Conservation (phyloP, 2,113 vertebrate genomes). For the Felis chaus region DNA sequence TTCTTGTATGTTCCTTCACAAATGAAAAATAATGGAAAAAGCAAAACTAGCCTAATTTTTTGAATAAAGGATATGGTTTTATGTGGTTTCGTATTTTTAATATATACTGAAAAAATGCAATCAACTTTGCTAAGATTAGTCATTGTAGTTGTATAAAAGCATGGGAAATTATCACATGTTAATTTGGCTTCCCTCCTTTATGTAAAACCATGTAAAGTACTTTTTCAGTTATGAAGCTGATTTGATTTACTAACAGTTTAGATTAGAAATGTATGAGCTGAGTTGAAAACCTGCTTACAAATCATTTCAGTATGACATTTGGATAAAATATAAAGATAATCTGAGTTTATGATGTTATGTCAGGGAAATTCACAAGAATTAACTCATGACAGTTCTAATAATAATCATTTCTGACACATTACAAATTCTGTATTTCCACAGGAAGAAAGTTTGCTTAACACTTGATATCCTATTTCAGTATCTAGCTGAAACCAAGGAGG, state of each 20-base stretch:
- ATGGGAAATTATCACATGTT: conserved; percentile 51
- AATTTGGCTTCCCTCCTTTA: conserved; percentile 62
- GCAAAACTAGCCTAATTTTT: conserved; percentile 27
- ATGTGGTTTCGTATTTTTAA: not conserved
- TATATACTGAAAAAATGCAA: conserved; percentile 2
- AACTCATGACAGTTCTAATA: not conserved
- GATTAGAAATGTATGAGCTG: conserved; percentile 46
- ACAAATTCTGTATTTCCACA: conserved; percentile 25
- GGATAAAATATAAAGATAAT: conserved; percentile 53
- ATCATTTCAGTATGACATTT: conserved; percentile 53
- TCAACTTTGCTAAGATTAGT: conserved; percentile 33
- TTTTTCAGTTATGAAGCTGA: conserved; percentile 54
- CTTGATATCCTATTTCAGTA: not conserved
- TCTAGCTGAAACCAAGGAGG: not conserved
- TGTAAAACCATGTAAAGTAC: conserved; percentile 56
- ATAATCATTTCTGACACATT: conserved; percentile 51
- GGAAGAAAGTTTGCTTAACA: not conserved
- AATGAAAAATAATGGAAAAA: not conserved
- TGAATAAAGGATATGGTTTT: not conserved
- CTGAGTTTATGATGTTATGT: conserved; percentile 40
- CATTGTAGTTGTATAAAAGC: conserved; percentile 44
- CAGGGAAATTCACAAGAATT: conserved; percentile 53
- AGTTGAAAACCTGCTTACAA: conserved; percentile 54
- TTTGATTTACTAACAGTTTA: conserved; percentile 60
- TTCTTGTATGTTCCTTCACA: not conserved